Evolutionary conservation across 1,140 invertebrate genomes (phyloP).

Genomic region (Paracyclopina nana): DNA sequence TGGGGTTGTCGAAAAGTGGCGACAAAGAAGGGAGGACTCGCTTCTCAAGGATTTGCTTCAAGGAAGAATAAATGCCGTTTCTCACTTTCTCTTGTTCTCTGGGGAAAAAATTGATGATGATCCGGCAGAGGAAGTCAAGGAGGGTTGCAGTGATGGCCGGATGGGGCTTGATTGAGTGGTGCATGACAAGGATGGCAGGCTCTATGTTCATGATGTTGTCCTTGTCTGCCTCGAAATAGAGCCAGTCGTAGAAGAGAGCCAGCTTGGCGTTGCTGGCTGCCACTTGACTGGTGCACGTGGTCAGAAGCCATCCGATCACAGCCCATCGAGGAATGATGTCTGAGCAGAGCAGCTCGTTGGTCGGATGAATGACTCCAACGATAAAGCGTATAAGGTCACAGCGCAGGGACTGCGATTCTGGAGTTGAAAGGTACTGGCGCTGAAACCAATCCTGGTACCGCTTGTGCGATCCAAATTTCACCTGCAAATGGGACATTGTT

Average conservation of each 20-base stretch:
- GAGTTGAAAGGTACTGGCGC: constrained; percentile 82
- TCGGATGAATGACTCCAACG: constrained; percentile 90
- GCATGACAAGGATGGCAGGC: constrained; percentile 94
- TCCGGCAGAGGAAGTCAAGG: constrained; percentile 77
- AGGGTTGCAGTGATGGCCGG: constrained; percentile 82
- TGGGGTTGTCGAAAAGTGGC: constrained; percentile 70
- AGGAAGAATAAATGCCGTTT: constrained; percentile 72
- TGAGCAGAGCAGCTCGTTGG: constrained; percentile 89
- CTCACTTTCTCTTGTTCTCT: constrained; percentile 33
- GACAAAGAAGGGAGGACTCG: constrained; percentile 68
- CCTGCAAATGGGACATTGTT: not conserved
- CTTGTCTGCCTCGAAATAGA: constrained; percentile 81
- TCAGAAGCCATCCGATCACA: constrained; percentile 90
- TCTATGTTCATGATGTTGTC: constrained; percentile 99
- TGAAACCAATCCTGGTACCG: constrained; percentile 98
- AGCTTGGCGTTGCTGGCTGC: constrained; percentile 87
- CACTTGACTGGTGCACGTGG: constrained; percentile 81
- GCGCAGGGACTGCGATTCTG: constrained; percentile 78
- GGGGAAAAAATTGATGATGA: constrained; percentile 27
- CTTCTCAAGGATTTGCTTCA: constrained; percentile 81
- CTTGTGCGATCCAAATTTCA: constrained; percentile 90
- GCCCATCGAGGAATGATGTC: constrained; percentile 96
- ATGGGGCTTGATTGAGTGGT: constrained; percentile 87
- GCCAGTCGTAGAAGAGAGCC: constrained; percentile 91
- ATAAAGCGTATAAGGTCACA: constrained; percentile 95